phyloP scores from a whole-genome alignment of 2,113 vertebrate species.

The Haliaeetus leucogaster region DNA sequence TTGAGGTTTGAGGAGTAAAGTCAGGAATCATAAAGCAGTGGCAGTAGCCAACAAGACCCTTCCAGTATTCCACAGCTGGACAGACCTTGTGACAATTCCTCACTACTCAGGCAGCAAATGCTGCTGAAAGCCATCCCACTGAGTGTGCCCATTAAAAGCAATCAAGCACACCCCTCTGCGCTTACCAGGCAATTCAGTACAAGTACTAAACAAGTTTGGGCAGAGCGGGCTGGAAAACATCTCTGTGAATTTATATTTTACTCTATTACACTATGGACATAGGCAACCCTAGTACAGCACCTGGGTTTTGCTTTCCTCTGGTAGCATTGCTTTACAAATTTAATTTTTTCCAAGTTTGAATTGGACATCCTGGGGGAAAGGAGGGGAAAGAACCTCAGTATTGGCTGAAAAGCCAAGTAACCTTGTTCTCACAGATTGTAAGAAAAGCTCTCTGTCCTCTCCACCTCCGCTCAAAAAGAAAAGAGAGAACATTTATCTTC shows the following conservation, averaged over 20 bases:
- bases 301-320: background rate
- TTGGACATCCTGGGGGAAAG: background rate
- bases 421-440: background rate
- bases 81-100: background rate
- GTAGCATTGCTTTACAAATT: background rate
- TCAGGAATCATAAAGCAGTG: background rate
- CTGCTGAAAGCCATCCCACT: background rate
- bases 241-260: background rate
- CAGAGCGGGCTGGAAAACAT: background rate
- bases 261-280: accelerated
- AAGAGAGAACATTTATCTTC: background rate
- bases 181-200: background rate
- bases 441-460: background rate
- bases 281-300: background rate
- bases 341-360: background rate
- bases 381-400: background rate
- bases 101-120: accelerated
- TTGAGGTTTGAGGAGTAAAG: background rate
- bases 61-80: background rate
- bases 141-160: background rate
- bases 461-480: background rate
- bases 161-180: background rate
- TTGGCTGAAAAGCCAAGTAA: background rate
- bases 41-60: background rate
- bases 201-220: background rate